Conservation (phyloP, 2,888 invertebrate species). For the Nemotelus nigrinus region DNA sequence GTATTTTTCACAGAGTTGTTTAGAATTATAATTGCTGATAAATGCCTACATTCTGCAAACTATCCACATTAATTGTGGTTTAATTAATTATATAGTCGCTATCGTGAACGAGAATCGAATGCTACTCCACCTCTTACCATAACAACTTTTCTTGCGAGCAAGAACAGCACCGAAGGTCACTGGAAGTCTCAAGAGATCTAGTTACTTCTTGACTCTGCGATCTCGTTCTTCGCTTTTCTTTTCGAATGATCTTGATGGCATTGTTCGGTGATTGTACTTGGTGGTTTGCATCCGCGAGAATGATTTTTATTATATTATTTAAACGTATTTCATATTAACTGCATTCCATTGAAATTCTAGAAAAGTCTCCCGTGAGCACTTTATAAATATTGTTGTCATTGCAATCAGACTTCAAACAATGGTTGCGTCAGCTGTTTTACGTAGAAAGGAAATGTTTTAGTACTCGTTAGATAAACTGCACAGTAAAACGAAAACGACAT, state of each 20-base stretch:
- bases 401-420: no score
- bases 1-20: no score
- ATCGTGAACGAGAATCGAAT: not conserved
- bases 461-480: no score
- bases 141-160: slow-evolving; percentile 12
- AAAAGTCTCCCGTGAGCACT: not conserved
- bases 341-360: slow-evolving; percentile 25
- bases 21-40: no score
- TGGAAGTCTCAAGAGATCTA: slow-evolving; percentile 18
- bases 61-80: not conserved
- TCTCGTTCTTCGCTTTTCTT: not conserved
- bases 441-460: no score
- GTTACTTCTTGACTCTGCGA: not conserved
- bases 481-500: no score
- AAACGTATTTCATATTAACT: not conserved
- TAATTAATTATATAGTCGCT: not conserved
- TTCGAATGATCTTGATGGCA: slow-evolving; percentile 23
- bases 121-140: not conserved
- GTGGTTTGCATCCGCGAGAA: no score
- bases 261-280: not conserved
- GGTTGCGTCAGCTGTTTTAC: no score
- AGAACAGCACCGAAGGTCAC: slow-evolving; percentile 31
- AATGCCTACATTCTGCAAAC: not conserved
- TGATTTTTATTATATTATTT: no score
- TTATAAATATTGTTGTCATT: no score